phyloP scores from a whole-genome alignment of 2,113 vertebrate species.

The Piaya cayana region DNA sequence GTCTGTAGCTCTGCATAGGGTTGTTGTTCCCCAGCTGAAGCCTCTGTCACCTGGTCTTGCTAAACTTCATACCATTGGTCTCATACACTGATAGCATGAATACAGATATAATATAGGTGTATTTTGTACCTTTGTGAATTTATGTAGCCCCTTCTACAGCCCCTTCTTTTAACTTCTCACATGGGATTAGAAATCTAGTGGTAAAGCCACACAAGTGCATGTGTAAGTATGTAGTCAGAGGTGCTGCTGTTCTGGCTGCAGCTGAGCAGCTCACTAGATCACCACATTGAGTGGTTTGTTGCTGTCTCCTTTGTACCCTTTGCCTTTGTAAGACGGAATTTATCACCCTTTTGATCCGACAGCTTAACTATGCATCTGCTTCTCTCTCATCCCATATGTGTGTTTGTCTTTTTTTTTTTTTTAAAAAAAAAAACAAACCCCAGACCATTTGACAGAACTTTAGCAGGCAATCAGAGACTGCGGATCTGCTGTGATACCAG shows the following conservation, averaged over 20 bases:
- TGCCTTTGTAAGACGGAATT: background rate
- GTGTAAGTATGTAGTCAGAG: background rate
- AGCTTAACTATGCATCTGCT: constrained; percentile 35
- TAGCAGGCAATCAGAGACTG: background rate
- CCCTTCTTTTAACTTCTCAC: background rate
- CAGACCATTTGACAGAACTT: background rate
- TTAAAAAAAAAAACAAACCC: background rate
- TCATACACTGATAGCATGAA: too few species aligned
- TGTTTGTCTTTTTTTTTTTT: background rate
- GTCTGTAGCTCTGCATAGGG: too few species aligned
- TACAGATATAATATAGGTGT: background rate
- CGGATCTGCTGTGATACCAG: background rate
- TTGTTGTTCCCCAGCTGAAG: too few species aligned
- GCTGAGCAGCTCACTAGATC: background rate
- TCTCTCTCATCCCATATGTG: constrained; percentile 13
- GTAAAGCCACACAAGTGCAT: background rate
- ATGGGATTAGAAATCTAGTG: background rate
- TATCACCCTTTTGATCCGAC: constrained; percentile 16
- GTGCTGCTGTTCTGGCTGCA: background rate
- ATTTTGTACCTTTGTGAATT: background rate
- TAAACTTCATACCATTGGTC: too few species aligned
- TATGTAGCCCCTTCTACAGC: background rate
- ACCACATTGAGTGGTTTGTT: background rate
- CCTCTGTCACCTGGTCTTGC: too few species aligned
- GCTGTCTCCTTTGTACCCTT: background rate